A percentile compares a stretch with the other conserved stretches of the same genome.
Conservation (phyloP, 1,140 invertebrate species). For the Theocolax elegans region DNA sequence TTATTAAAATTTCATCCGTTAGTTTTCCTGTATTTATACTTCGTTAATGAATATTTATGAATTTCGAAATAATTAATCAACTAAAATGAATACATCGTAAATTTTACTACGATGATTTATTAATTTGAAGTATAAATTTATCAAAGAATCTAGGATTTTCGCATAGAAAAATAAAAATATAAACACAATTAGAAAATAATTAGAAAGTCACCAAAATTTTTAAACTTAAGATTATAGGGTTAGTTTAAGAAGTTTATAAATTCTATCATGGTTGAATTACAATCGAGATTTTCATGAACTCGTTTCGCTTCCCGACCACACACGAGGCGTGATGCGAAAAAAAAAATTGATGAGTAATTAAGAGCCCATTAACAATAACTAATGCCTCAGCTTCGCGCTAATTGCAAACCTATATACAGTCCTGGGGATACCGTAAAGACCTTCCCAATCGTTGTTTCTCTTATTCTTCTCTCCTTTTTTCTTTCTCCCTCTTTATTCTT, state of each 20-base stretch:
- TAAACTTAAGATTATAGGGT: no score
- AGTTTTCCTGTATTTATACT: no score
- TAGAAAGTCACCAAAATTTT: no score
- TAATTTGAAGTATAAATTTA: neutral
- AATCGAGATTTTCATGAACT: constrained; percentile 1
- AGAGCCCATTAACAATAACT: constrained; percentile 9
- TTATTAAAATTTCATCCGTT: no score
- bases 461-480: neutral
- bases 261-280: no score
- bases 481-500: neutral
- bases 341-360: neutral
- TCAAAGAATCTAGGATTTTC: neutral
- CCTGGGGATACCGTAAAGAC: no score
- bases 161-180: neutral
- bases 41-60: no score
- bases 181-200: neutral
- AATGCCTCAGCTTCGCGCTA: neutral
- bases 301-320: constrained; percentile 1
- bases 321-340: neutral
- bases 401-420: neutral
- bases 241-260: no score
- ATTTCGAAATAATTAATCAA: no score
- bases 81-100: no score
- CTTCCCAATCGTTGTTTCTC: neutral
- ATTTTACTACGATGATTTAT: no score